Base-by-base conservation (phyloP, 2,797 vertebrate species). In the Lophotriccus pileatus region DNA sequence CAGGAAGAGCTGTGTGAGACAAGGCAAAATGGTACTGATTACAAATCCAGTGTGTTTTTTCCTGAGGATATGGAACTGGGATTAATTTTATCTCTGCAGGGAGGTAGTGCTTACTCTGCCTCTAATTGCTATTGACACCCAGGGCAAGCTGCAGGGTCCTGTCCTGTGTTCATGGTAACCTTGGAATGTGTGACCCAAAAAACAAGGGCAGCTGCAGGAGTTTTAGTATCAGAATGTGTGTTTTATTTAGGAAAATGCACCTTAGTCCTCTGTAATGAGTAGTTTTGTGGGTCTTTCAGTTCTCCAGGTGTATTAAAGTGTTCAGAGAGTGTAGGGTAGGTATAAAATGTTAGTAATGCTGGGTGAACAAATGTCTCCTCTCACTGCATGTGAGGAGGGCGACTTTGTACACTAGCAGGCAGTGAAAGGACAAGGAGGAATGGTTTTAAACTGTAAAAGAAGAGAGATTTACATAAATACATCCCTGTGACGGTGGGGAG, bases 321-420 rank as follows among this genome's bases (percentile, higher is more conserved):
- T 46, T 43, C 9, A 69, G 34, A 78, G 76, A 69, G 39, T 17
- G 24, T 66, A 79, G 11, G 9, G 11, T 36, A 39, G 46, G 2
- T 12, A 19, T 11, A 14, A 73, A 89, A 37, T 34, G 11, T 24
- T 47, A 19, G 2, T 56, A 1, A 44, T 73, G 18, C 24, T 69
- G 62, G 3, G 13, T 55, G 37, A 62, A 28, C 27, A 43, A 4
- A 36, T 60, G 67, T 50, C 20, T 68, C 25, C 19, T 67, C 49
- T 78, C 30, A 2, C 22, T 73, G 0, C 2, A 2, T 47, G 17
- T 10, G 12, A 36, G 32, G 36, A 46, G 14, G 47, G 18, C 0
- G 0, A 9, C 18, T 30, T 74, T 27, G 27, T 41, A 53, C 34
- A 28, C 0, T 1, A 47, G 19, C 49, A 75, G 55, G 32, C 15